A percentile compares a stretch with the other conserved stretches of the same genome.
phyloP scores from a whole-genome alignment of 2,113 vertebrate species.

The Cariama cristata region DNA sequence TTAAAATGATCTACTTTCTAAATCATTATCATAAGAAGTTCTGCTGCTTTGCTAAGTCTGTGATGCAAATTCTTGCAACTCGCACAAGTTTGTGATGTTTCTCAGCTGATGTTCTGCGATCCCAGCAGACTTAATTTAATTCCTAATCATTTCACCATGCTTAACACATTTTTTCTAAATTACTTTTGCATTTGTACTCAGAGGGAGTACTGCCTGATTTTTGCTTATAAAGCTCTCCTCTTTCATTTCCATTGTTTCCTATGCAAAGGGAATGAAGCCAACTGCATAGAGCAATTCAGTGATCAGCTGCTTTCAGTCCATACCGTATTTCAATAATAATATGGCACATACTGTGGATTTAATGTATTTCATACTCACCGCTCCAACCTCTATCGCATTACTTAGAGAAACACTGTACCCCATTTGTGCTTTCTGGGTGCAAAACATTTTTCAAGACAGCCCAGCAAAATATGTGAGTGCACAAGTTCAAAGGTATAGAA shows the following conservation, averaged over 20 bases:
- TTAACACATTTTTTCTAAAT: slow-evolving; percentile 50
- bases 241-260: slow-evolving; percentile 23
- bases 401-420: background rate
- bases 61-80: slow-evolving; percentile 33
- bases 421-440: background rate
- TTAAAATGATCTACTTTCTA: background rate
- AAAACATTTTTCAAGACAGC: background rate
- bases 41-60: slow-evolving; percentile 36
- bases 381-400: background rate
- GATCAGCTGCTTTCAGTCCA: slow-evolving; percentile 12
- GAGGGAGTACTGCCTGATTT: slow-evolving; percentile 29
- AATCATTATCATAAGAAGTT: slow-evolving; percentile 22
- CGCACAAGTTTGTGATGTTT: slow-evolving; percentile 30
- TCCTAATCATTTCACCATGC: slow-evolving; percentile 41
- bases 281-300: background rate
- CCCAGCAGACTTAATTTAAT: slow-evolving; percentile 55
- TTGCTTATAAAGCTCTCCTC: slow-evolving; percentile 32
- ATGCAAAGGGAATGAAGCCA: background rate
- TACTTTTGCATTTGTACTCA: slow-evolving; percentile 23
- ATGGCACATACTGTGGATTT: background rate
- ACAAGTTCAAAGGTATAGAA: background rate
- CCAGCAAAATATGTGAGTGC: background rate
- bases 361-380: background rate
- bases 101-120: slow-evolving; percentile 49
- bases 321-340: background rate